phyloP scores from a whole-genome alignment of 2,113 vertebrate species.

The Tapirus terrestris region DNA sequence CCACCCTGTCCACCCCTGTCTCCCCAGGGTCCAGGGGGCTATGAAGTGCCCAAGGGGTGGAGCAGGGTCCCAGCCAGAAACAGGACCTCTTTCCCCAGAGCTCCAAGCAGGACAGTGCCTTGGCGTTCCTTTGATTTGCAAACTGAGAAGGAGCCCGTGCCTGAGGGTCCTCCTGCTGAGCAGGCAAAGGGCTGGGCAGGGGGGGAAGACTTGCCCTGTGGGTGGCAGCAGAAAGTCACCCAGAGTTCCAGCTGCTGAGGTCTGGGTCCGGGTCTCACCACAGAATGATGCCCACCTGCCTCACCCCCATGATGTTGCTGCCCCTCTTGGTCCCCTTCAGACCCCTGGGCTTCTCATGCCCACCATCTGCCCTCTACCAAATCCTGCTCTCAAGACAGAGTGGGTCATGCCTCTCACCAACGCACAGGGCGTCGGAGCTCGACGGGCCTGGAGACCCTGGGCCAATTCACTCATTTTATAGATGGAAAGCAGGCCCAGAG shows the following conservation, averaged over 20 bases:
- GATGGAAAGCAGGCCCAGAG: neutral
- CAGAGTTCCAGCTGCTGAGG: neutral
- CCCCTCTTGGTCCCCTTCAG: neutral
- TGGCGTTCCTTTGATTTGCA: neutral
- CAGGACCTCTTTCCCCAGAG: neutral
- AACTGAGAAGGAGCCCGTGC: neutral
- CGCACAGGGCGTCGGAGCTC: neutral
- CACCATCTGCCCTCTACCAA: neutral
- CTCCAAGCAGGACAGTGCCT: neutral
- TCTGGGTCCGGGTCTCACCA: neutral
- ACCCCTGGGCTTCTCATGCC: neutral
- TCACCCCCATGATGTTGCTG: neutral
- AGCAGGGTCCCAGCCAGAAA: neutral
- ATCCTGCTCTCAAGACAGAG: neutral
- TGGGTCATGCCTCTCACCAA: neutral
- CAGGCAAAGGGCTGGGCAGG: neutral
- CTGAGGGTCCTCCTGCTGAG: neutral
- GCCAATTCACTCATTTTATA: neutral
- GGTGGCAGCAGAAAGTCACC: neutral
- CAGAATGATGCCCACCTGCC: neutral
- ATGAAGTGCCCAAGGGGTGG: neutral
- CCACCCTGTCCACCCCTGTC: rapidly evolving
- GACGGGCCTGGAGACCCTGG: neutral
- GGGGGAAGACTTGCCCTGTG: neutral
- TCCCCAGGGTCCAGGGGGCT: neutral